These are phyloP conservation scores for Agonopterix alstromeriana DNA, from an alignment of 2,888 invertebrate species.

Conservation along the genomic window DNA sequence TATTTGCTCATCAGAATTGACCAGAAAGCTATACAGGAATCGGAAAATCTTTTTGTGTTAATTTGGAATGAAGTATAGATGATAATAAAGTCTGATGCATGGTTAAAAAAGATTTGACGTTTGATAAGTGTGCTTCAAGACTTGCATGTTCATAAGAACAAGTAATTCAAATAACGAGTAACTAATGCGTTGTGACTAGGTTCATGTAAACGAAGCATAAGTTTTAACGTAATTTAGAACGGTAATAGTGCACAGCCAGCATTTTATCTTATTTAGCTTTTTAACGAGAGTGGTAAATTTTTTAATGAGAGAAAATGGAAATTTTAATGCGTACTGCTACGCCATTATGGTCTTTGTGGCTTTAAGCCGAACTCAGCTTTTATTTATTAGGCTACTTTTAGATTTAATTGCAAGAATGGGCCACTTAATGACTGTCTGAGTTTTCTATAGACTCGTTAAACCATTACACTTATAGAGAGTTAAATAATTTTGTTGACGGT, in stretches of 20 bases:
- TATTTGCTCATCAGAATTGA: too few relatives aligned
- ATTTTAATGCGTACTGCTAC: slow-evolving; percentile 3
- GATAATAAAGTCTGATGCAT: too few relatives aligned
- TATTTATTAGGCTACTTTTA: slow-evolving; percentile 7
- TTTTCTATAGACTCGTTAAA: not conserved
- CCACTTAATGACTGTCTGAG: slow-evolving; percentile 5
- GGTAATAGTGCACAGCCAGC: slow-evolving; percentile 10
- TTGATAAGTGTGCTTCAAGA: too few relatives aligned
- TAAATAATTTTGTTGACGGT: too few relatives aligned
- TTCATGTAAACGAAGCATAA: slow-evolving; percentile 10
- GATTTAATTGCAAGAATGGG: slow-evolving; percentile 7
- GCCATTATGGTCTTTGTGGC: slow-evolving; percentile 1
- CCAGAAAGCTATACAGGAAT: too few relatives aligned
- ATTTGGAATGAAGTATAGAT: too few relatives aligned
- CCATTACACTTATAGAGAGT: too few relatives aligned
- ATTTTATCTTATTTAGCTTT: slow-evolving; percentile 3
- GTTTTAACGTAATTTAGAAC: slow-evolving; percentile 36
- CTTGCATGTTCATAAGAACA: too few relatives aligned
- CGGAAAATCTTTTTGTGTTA: too few relatives aligned
- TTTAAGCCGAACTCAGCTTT: not conserved
- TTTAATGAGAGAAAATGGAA: slow-evolving; percentile 9
- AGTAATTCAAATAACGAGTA: too few relatives aligned
- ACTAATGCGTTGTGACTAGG: too few relatives aligned
- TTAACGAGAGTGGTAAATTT: slow-evolving; percentile 4
- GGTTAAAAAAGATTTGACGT: too few relatives aligned